Percentiles rank a stretch among this genome's conserved stretches.
Evolutionary conservation across 2,888 invertebrate genomes (phyloP).

Genomic region (Agriopis marginaria): DNA sequence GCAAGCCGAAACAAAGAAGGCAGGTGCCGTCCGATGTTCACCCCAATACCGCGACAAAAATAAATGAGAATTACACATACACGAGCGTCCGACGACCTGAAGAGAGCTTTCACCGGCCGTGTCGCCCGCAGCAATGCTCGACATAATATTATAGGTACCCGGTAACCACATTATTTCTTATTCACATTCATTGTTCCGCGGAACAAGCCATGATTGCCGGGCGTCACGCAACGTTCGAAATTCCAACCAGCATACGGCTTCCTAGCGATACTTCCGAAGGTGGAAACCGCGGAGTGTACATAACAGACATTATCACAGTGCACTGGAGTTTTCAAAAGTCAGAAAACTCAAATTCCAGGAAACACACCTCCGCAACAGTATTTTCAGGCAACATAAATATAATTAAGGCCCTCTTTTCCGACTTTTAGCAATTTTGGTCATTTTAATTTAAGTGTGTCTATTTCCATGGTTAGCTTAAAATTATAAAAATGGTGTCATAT

Average conservation of each 20-base stretch:
- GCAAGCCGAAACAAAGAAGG: conserved; percentile 83
- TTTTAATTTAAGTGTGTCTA: too few relatives aligned
- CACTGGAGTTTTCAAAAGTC: neutral
- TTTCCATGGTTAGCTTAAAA: too few relatives aligned
- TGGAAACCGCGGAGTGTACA: conserved; percentile 28
- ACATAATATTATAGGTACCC: conserved; percentile 46
- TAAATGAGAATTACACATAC: conserved; percentile 73
- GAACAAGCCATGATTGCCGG: conserved; percentile 53
- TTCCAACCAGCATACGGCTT: conserved; percentile 44
- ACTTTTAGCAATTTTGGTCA: too few relatives aligned
- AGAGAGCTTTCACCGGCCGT: conserved; percentile 78
- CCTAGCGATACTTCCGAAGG: conserved; percentile 40
- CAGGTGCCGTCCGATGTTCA: conserved; percentile 78
- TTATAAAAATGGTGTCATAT: too few relatives aligned
- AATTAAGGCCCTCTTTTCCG: too few relatives aligned
- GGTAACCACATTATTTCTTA: conserved; percentile 48
- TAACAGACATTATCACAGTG: neutral
- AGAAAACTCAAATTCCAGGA: neutral
- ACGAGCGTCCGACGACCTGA: conserved; percentile 55
- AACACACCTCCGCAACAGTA: too few relatives aligned
- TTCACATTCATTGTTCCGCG: conserved; percentile 60
- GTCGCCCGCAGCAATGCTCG: conserved; percentile 52
- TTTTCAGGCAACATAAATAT: too few relatives aligned
- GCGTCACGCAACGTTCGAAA: conserved; percentile 70
- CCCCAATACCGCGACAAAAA: conserved; percentile 68